phyloP scores from a whole-genome alignment of 2,113 vertebrate species.

The Osmerus mordax region DNA sequence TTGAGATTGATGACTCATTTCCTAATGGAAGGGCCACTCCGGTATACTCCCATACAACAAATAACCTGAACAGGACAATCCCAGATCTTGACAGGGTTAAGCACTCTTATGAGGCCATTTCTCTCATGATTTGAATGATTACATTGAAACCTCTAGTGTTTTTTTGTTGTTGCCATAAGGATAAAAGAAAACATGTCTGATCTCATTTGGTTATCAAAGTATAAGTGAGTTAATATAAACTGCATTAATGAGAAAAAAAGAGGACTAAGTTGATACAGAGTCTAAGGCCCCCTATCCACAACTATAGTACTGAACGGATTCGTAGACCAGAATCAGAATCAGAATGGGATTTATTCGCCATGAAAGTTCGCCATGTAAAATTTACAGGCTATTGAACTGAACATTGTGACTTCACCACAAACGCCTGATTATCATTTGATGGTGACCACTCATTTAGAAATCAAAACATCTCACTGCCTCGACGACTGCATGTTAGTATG shows the following conservation, averaged over 20 bases:
- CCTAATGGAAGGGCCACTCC: constrained; percentile 35
- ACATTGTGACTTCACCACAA: too few relatives aligned
- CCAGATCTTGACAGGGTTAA: constrained; percentile 26
- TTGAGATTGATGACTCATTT: not conserved
- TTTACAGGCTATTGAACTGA: too few relatives aligned
- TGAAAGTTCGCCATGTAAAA: too few relatives aligned
- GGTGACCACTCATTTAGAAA: too few relatives aligned
- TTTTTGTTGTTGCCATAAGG: constrained; percentile 41
- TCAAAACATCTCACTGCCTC: too few relatives aligned
- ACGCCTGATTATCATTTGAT: too few relatives aligned
- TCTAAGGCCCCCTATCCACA: too few relatives aligned
- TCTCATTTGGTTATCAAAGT: not conserved
- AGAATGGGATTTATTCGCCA: too few relatives aligned
- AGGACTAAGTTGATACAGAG: not conserved
- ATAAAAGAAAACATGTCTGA: constrained; percentile 10
- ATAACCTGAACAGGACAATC: constrained; percentile 25
- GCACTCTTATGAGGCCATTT: constrained; percentile 16
- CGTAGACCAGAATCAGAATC: too few relatives aligned
- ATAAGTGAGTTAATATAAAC: not conserved
- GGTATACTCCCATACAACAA: constrained; percentile 47
- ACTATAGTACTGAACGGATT: too few relatives aligned
- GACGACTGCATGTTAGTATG: too few relatives aligned
- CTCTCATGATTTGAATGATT: constrained; percentile 21
- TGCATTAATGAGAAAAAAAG: not conserved
- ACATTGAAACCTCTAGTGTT: not conserved